Evolutionary conservation across 2,888 invertebrate genomes (phyloP).

Genomic region (Eilema griseolum): DNA sequence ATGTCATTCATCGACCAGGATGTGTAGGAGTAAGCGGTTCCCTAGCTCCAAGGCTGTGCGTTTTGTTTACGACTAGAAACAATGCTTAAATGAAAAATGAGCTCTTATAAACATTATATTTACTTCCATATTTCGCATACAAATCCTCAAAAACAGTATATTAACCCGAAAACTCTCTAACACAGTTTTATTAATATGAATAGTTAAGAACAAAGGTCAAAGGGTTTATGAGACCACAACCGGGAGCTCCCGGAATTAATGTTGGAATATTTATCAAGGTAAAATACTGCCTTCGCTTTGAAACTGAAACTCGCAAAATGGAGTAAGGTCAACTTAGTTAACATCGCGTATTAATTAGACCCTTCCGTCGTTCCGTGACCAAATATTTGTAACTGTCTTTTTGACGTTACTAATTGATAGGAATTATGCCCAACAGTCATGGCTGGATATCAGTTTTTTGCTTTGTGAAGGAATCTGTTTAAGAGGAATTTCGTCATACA

Average conservation of each 20-base stretch:
- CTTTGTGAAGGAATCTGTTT: background rate
- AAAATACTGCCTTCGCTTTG: background rate
- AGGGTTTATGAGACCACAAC: slow-evolving; percentile 12
- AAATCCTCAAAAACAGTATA: background rate
- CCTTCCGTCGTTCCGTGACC: background rate
- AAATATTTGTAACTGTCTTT: slow-evolving; percentile 3
- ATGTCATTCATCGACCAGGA: too few species aligned
- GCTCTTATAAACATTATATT: too few species aligned
- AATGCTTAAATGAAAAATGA: too few species aligned
- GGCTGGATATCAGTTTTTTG: background rate
- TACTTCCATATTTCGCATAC: background rate
- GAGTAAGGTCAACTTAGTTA: background rate
- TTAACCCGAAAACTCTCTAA: background rate
- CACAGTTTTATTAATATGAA: background rate
- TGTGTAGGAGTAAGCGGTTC: too few species aligned
- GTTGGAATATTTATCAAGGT: slow-evolving; percentile 12
- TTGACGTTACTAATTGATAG: background rate
- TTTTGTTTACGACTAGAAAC: too few species aligned
- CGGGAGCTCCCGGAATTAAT: slow-evolving; percentile 8
- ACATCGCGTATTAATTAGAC: background rate
- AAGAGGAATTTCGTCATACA: background rate
- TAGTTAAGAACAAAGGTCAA: slow-evolving; percentile 8
- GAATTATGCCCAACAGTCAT: background rate
- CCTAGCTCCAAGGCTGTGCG: too few species aligned
- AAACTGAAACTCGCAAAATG: slow-evolving; percentile 6